phyloP scores from a whole-genome alignment of 2,113 vertebrate species.

The Pseudolaguvia tuberculata region DNA sequence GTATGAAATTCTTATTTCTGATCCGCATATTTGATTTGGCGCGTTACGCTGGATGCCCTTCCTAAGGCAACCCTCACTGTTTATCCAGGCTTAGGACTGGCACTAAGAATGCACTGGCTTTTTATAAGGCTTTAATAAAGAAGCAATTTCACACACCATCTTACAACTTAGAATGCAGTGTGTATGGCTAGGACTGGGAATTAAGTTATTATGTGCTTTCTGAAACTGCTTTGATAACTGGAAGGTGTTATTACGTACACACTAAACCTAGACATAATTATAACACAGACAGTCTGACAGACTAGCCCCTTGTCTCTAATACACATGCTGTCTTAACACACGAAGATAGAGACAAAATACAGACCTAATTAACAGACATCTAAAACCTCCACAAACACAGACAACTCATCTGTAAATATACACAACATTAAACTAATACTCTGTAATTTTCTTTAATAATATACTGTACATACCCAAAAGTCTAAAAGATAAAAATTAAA shows the following conservation, averaged over 20 bases:
- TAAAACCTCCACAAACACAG: constrained; percentile 17
- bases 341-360: constrained; percentile 31
- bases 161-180: neutral
- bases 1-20: no score
- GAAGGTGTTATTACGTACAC: constrained; percentile 19
- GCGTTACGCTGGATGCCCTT: no score
- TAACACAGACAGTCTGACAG: neutral
- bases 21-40: no score
- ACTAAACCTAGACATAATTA: constrained; percentile 10
- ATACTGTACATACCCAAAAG: neutral
- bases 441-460: constrained; percentile 3
- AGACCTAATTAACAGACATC: neutral
- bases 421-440: neutral
- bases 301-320: neutral
- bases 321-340: neutral
- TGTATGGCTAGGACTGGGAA: neutral
- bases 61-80: no score
- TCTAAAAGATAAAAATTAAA: neutral
- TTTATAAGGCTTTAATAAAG: neutral
- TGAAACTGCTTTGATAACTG: constrained; percentile 17
- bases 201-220: neutral
- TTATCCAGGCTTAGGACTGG: no score
- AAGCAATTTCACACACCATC: neutral
- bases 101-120: no score
- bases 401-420: neutral